phyloP scores from a whole-genome alignment of 2,113 vertebrate species.

The Aspidoscelis tigris region DNA sequence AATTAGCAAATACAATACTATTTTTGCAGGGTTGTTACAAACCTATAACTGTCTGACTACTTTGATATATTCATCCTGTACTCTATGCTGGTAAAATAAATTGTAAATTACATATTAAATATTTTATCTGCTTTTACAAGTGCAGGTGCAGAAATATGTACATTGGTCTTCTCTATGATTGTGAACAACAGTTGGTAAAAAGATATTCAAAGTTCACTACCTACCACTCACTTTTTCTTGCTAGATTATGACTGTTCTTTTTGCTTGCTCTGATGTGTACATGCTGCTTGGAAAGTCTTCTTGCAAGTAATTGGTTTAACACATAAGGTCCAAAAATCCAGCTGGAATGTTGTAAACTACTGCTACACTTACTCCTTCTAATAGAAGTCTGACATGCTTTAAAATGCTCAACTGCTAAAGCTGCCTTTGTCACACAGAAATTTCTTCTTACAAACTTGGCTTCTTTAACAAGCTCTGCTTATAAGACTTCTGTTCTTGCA shows the following conservation, averaged over 20 bases:
- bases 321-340: slow-evolving; percentile 12
- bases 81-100: slow-evolving; percentile 83
- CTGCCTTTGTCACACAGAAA: slow-evolving; percentile 43
- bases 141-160: slow-evolving; percentile 81
- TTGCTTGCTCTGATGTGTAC: slow-evolving; percentile 61
- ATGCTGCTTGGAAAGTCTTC: slow-evolving; percentile 44
- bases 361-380: slow-evolving; percentile 45
- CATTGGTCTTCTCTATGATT: slow-evolving; percentile 78
- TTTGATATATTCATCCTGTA: slow-evolving; percentile 83
- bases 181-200: slow-evolving; percentile 79
- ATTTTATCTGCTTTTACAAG: slow-evolving; percentile 88
- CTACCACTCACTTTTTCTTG: slow-evolving; percentile 66
- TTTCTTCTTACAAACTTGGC: slow-evolving; percentile 35
- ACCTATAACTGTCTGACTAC: slow-evolving; percentile 80
- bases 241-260: slow-evolving; percentile 41
- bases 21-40: slow-evolving; percentile 84
- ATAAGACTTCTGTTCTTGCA: slow-evolving; percentile 41
- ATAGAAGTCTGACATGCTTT: slow-evolving; percentile 41
- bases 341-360: slow-evolving; percentile 54
- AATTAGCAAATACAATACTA: slow-evolving; percentile 81
- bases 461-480: slow-evolving; percentile 39
- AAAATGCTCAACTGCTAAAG: slow-evolving; percentile 54
- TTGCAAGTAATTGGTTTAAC: slow-evolving; percentile 40
- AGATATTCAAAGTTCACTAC: slow-evolving; percentile 77
- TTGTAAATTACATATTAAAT: slow-evolving; percentile 86